Evolutionary conservation across 2,797 vertebrate species (phyloP).

Genomic region (Momotus momota): DNA sequence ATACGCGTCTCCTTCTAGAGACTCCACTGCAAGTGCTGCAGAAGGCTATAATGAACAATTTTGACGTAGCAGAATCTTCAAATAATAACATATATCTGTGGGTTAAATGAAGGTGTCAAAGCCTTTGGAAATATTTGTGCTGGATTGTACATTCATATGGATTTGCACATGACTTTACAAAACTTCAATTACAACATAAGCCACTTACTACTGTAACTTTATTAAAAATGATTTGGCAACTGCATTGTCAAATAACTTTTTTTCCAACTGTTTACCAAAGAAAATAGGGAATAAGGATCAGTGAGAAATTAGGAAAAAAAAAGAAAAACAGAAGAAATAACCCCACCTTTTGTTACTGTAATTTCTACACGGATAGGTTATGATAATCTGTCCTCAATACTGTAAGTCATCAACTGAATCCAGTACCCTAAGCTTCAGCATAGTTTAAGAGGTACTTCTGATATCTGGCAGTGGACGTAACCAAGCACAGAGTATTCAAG

Average conservation of each 20-base stretch:
- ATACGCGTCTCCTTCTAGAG: rapidly evolving
- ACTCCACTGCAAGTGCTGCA: background rate
- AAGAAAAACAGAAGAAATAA: background rate
- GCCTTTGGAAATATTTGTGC: background rate
- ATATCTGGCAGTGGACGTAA: conserved; percentile 22
- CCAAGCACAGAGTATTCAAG: conserved; percentile 66
- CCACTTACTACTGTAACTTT: background rate
- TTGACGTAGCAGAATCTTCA: background rate
- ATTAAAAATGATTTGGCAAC: background rate
- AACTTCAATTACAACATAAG: background rate
- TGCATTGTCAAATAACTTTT: background rate
- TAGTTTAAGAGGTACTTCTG: conserved; percentile 30
- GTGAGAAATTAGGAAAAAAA: background rate
- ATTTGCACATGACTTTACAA: background rate
- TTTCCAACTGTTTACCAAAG: background rate
- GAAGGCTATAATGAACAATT: background rate
- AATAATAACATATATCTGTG: rapidly evolving
- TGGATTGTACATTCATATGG: background rate
- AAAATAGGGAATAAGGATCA: background rate
- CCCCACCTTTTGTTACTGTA: background rate
- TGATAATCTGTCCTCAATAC: background rate
- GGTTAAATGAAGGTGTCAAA: background rate
- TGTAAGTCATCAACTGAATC: background rate
- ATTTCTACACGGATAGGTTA: background rate
- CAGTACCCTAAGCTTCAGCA: background rate